phyloP scores from a whole-genome alignment of 2,113 vertebrate genomes.

The Burhinus oedicnemus region DNA sequence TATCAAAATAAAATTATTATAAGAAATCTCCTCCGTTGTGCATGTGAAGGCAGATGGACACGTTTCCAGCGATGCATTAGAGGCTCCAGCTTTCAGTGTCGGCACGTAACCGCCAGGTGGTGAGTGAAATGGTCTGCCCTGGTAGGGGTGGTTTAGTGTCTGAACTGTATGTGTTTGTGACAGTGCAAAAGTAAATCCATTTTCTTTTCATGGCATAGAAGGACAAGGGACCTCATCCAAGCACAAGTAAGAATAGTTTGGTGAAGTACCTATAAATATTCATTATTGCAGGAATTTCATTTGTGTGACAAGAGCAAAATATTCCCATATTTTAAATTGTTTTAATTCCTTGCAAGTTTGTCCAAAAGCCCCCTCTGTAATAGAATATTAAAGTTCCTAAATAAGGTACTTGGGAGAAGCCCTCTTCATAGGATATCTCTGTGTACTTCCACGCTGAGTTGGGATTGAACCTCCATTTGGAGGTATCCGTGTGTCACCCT shows the following conservation, averaged over 20 bases:
- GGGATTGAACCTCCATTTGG: background rate
- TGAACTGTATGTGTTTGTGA: background rate
- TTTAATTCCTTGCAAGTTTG: background rate
- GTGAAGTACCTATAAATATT: background rate
- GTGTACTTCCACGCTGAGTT: background rate
- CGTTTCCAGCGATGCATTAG: background rate
- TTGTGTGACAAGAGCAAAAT: background rate
- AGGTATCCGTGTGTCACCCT: background rate
- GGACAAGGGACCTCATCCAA: background rate
- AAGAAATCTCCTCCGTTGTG: background rate
- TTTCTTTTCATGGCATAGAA: background rate
- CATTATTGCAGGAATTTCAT: background rate
- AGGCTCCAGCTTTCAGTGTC: background rate
- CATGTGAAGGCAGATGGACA: accelerated
- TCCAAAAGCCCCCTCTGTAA: background rate
- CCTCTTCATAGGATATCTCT: background rate
- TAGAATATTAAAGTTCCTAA: too few relatives aligned
- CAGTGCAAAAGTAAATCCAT: background rate
- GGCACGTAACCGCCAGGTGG: background rate
- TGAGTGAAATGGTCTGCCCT: background rate
- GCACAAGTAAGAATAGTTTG: background rate
- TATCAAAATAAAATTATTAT: background rate
- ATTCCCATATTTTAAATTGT: background rate
- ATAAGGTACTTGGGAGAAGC: background rate
- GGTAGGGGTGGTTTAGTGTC: background rate